Conservation (phyloP, 2,797 vertebrate species). For the Buphagus erythrorhynchus region DNA sequence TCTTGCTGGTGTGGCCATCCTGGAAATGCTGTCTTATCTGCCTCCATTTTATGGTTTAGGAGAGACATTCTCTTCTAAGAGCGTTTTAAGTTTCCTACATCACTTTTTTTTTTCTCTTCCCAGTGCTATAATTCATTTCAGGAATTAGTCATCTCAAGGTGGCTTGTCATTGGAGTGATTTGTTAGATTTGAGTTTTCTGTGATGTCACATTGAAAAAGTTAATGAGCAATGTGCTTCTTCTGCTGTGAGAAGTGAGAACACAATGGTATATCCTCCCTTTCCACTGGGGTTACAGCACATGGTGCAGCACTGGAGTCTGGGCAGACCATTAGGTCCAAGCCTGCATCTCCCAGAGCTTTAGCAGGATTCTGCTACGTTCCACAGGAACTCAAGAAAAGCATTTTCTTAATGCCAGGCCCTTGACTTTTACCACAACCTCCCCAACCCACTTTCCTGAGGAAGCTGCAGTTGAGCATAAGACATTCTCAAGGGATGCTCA, state of each 20-base stretch:
- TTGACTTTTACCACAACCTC: background rate
- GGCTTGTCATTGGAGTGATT: background rate
- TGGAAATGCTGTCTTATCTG: background rate
- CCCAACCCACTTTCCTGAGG: background rate
- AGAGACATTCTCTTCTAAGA: background rate
- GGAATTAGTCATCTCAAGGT: background rate
- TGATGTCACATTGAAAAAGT: background rate
- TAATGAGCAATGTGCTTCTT: background rate
- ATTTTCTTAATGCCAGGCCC: background rate
- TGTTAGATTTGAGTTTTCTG: background rate
- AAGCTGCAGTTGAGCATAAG: background rate
- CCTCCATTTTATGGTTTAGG: background rate
- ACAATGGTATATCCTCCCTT: background rate
- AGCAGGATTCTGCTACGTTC: background rate
- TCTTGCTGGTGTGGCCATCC: background rate
- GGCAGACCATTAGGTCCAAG: background rate
- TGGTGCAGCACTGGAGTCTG: background rate
- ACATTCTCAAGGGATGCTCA: background rate
- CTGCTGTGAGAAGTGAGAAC: background rate
- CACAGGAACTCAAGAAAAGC: background rate
- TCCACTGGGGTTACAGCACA: accelerated
- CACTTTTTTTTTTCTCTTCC: background rate
- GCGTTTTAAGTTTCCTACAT: background rate
- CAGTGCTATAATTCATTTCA: background rate
- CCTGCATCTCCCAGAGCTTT: accelerated